Conservation (phyloP, 2,113 vertebrate genomes). For the Ammospiza nelsoni region DNA sequence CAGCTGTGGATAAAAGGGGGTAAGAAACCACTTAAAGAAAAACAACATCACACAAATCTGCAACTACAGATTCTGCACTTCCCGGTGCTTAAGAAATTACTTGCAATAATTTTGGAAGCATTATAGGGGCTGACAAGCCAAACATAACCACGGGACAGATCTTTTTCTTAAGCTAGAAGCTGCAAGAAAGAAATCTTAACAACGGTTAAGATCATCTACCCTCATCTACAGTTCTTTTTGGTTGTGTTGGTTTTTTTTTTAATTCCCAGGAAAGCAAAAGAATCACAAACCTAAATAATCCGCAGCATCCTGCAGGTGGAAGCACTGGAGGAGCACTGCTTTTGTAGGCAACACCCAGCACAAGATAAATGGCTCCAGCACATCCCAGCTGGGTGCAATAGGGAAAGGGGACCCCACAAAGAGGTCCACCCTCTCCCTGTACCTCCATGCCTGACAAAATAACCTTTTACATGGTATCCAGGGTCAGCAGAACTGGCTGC, state of each 20-base stretch:
- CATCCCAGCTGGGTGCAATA: not conserved
- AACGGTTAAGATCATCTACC: not conserved
- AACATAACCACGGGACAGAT: not conserved
- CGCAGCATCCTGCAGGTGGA: rapidly evolving
- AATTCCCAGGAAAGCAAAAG: not conserved
- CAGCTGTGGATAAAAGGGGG: constrained; percentile 50
- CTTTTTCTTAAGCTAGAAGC: not conserved
- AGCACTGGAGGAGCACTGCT: not conserved
- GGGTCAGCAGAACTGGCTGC: not conserved
- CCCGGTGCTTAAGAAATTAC: constrained; percentile 53
- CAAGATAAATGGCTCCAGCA: not conserved
- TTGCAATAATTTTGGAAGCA: constrained; percentile 47
- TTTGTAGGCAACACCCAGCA: not conserved
- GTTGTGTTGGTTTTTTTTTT: not conserved
- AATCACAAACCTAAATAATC: not conserved
- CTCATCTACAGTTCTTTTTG: not conserved
- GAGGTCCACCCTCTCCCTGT: not conserved
- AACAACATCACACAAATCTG: constrained; percentile 35
- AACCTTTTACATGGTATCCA: not conserved
- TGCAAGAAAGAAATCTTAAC: not conserved
- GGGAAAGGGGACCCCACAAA: not conserved
- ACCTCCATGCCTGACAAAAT: not conserved
- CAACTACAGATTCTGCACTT: constrained; percentile 21
- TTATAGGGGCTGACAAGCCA: constrained; percentile 8
- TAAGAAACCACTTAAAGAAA: constrained; percentile 43